Evolutionary conservation across 2,888 invertebrate genomes (phyloP).

Genomic region (Helleia helle): DNA sequence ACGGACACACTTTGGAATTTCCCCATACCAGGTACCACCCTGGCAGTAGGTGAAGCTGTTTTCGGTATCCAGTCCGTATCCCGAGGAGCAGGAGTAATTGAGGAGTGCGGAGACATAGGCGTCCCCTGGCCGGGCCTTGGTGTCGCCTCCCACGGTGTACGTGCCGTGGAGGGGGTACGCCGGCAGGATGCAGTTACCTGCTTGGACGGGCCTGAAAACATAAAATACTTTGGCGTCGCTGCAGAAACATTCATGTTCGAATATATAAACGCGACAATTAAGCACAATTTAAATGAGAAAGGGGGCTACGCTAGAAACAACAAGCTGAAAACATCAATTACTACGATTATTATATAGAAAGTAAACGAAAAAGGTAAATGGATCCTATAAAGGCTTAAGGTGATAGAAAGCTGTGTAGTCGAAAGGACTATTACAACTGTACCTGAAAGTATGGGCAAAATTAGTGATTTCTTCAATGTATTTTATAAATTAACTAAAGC

Average conservation of each 20-base stretch:
- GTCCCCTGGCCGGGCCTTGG: constrained; percentile 31
- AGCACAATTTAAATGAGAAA: constrained; percentile 9
- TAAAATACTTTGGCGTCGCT: too few species aligned
- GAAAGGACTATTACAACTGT: too few species aligned
- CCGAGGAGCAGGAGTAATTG: constrained; percentile 35
- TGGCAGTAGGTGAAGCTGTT: constrained; percentile 27
- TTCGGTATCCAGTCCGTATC: constrained; percentile 30
- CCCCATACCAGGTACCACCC: constrained; percentile 33
- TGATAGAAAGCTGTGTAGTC: too few species aligned
- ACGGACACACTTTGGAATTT: constrained; percentile 30
- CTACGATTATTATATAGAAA: not conserved
- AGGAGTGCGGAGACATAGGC: constrained; percentile 26
- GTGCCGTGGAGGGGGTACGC: constrained; percentile 38
- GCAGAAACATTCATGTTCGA: too few species aligned
- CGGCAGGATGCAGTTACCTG: constrained; percentile 37
- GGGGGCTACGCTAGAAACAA: too few species aligned
- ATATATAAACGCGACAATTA: too few species aligned
- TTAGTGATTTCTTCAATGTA: too few species aligned
- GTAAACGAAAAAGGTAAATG: not conserved
- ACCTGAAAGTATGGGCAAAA: too few species aligned
- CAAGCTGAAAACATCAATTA: too few species aligned
- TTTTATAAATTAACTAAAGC: too few species aligned
- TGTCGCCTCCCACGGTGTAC: constrained; percentile 30
- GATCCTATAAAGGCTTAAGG: not conserved
- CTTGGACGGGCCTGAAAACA: constrained; percentile 22